Base-by-base conservation (phyloP, 2,797 vertebrate species). In the Phrynocephalus forsythii region DNA sequence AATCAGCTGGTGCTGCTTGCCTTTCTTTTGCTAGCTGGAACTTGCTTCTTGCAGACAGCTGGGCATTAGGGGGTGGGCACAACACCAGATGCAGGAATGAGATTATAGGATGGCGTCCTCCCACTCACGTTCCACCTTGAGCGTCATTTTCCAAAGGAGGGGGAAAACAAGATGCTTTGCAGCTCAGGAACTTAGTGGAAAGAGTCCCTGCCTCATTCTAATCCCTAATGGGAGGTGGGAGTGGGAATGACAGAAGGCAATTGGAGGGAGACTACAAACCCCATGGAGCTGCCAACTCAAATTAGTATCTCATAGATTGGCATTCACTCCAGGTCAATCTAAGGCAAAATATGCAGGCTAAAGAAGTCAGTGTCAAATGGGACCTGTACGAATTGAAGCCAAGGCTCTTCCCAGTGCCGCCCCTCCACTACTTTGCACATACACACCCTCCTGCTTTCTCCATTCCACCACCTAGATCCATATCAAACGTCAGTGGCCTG, bases 401-500 rank as follows among this genome's bases (percentile, higher is more conserved):
- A 96, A 94, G 94, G 92, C 89, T 93, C 91, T 91, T 91, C 88
- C 88, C 48, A 76, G 44, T 5, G 82, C 87, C 80, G 84, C 95
- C 91, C 92, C 92, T 26, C 7, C n/a, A 2, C 73, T 56, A 44
- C 20, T 33, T 22, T 24, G 60, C 60, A 63, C 13, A 63, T 18
- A 15, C 60, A 20, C 83, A 52, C 75, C 38, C 73, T 50, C 91
- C 92, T 91, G 52, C 86, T 93, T 90, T 92, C 92, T 93, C 38
- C 93, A 88, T 83, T 92, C 94, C 89, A 56, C 9, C 91, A 91
- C 86, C 82, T 90, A 88, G 89, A 90, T 90, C 92, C 92, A 92
- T 84, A 94, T 92, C 90, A 92, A 92, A 94, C 92, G 92, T 85
- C 82, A 90, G 88, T 94, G 96, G 93, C 92, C 95, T 73, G 2